Evolutionary conservation across 92 coral and sea anemone species (phyloP).

Genomic region (Porites evermanni): DNA sequence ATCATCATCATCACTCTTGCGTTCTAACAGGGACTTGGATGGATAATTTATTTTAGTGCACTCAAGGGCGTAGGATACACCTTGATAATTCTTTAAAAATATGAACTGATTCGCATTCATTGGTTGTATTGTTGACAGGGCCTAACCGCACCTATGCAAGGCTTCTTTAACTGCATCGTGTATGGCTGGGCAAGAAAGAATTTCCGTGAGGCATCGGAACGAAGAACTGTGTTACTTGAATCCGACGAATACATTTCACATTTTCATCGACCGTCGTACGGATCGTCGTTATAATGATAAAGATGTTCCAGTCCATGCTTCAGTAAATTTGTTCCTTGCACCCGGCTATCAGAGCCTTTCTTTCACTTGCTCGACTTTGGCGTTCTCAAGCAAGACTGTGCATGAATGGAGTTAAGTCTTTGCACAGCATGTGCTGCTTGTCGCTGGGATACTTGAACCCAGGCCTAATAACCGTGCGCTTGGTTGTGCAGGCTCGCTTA

Average conservation of each 20-base stretch:
- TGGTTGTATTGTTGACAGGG: conserved; percentile 60
- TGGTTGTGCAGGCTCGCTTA: too few relatives aligned
- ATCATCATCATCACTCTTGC: too few relatives aligned
- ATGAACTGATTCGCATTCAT: neutral
- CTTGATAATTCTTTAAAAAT: too few relatives aligned
- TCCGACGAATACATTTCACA: neutral
- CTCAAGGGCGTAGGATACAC: too few relatives aligned
- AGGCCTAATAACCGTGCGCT: too few relatives aligned
- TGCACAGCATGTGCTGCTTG: too few relatives aligned
- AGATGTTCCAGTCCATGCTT: neutral
- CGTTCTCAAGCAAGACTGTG: neutral
- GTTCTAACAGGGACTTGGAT: too few relatives aligned
- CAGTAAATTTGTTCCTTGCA: too few relatives aligned
- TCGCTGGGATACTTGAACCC: too few relatives aligned
- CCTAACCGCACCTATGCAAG: conserved; percentile 95
- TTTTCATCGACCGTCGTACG: conserved; percentile 5
- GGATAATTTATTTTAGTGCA: too few relatives aligned
- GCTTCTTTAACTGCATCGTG: conserved; percentile 91
- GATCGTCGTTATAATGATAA: neutral
- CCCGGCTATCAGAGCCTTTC: too few relatives aligned
- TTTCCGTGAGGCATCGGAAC: conserved; percentile 77
- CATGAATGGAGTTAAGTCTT: too few relatives aligned
- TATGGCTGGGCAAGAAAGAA: conserved; percentile 96
- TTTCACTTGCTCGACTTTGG: neutral
- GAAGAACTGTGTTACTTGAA: conserved; percentile 41